Conservation (phyloP, 1,140 invertebrate species). For the Gonatopus flavifemur region DNA sequence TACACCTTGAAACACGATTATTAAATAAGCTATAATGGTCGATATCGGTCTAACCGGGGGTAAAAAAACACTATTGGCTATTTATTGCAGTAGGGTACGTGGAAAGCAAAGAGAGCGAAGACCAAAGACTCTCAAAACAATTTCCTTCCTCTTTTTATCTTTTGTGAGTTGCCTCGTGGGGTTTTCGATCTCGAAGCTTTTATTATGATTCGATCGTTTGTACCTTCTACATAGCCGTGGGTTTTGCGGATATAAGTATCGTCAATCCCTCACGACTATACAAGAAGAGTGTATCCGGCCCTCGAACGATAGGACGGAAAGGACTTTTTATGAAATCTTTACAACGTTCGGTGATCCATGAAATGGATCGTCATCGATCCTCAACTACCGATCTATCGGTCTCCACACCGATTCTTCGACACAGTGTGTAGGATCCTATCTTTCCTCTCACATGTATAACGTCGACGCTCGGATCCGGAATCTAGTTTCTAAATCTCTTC, state of each 20-base stretch:
- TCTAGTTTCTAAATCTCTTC: no score
- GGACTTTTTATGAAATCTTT: conserved; percentile 31
- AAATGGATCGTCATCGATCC: conserved; percentile 23
- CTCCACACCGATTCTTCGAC: no score
- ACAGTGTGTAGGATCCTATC: no score
- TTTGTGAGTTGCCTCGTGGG: conserved; percentile 16
- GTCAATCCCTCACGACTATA: conserved; percentile 12
- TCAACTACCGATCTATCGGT: no score
- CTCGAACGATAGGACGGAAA: no score
- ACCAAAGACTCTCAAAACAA: conserved; percentile 16
- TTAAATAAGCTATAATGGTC: no score
- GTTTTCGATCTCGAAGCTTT: conserved; percentile 26
- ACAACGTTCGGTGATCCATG: conserved; percentile 18
- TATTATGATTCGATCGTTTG: conserved; percentile 28
- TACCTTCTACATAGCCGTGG: conserved; percentile 14
- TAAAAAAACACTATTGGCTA: no score
- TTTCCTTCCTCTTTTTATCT: conserved; percentile 11
- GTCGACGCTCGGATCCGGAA: no score
- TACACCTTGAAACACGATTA: no score
- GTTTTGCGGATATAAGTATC: conserved; percentile 8
- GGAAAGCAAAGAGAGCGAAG: conserved; percentile 5
- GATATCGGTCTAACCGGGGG: no score
- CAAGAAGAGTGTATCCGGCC: conserved; percentile 15
- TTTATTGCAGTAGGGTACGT: conserved; percentile 2
- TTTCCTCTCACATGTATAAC: no score